Evolutionary conservation across 2,888 invertebrate species (phyloP), one percentile per base, ranked within the genome.

Genomic region (Stomorhina lunata): DNA sequence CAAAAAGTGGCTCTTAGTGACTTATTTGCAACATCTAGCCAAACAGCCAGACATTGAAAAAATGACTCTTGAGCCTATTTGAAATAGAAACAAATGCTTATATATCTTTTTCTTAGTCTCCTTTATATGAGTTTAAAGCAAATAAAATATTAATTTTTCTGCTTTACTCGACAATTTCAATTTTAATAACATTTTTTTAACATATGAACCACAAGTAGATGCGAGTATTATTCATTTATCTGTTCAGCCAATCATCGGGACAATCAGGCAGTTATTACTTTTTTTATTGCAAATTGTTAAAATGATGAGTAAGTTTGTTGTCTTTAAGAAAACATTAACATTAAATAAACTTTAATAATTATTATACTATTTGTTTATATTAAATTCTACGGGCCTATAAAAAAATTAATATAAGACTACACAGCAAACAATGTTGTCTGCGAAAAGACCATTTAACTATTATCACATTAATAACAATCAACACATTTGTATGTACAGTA

Each of bases 391-490:
- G 75, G 75, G 69, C 43, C 65, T 69, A 59, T 37, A 34, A 12
- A 65, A 53, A 20, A 55, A n/a, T n/a, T n/a, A n/a, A n/a, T n/a
- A n/a, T n/a, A n/a, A 55, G 25, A n/a, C 10, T 22, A 40, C 6
- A 29, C 37, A 2, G 37, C 6, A 53, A 73, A 68, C 34, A 40
- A 59, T 37, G 63, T 63, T 73, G 63, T 12, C 55, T 45, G 27
- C n/a, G 48, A 61, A 69, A 69, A 43, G 53, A 22, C 53, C 55
- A 48, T 72, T 73, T 65, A 48, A 66, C 55, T 61, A 73, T 78
- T 68, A 79, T 79, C 79, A 66, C 65, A 61, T 79, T 66, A 71
- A 79, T 79, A 79, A 76, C 75, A 75, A 71, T 79, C 69, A 68
- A 63, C 43, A 59, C 77, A 81, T 77, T 76, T 71, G 80, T 61